A percentile compares a stretch with the other conserved stretches of the same genome.
Evolutionary conservation across 2,113 vertebrate genomes (phyloP).

Genomic region (Haplochromis burtoni): DNA sequence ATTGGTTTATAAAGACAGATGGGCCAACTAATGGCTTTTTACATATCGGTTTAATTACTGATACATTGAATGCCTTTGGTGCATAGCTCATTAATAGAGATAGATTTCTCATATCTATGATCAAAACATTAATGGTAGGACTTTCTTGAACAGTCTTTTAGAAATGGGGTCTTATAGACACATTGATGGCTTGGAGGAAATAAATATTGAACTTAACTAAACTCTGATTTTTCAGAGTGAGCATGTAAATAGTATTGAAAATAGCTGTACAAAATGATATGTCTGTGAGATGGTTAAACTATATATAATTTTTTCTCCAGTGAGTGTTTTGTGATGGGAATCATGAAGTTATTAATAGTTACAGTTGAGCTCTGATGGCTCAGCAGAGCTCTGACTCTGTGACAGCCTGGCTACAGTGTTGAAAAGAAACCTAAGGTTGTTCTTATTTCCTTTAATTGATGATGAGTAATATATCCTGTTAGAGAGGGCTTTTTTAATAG

Average conservation of each 20-base stretch:
- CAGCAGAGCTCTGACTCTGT: background rate
- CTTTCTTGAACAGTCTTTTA: rapidly evolving
- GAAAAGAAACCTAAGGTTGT: background rate
- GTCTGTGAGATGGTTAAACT: background rate
- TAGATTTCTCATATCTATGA: rapidly evolving
- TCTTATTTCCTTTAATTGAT: background rate
- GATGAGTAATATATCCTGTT: background rate
- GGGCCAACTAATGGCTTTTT: background rate
- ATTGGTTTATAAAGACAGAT: background rate
- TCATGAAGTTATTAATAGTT: background rate
- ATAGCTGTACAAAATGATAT: background rate
- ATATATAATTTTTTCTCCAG: background rate
- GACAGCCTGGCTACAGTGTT: background rate
- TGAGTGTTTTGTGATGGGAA: background rate
- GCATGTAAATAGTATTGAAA: background rate
- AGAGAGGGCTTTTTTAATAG: rapidly evolving
- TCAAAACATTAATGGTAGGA: rapidly evolving
- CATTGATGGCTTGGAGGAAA: background rate
- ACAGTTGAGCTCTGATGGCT: background rate
- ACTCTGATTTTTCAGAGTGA: background rate
- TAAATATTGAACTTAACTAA: background rate
- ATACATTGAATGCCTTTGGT: rapidly evolving
- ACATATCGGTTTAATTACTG: background rate
- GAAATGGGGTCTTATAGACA: background rate
- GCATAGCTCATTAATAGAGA: rapidly evolving